These are phyloP conservation scores for Heterotilapia buettikoferi DNA, from an alignment of 2,113 vertebrate genomes.

Conservation along the genomic window DNA sequence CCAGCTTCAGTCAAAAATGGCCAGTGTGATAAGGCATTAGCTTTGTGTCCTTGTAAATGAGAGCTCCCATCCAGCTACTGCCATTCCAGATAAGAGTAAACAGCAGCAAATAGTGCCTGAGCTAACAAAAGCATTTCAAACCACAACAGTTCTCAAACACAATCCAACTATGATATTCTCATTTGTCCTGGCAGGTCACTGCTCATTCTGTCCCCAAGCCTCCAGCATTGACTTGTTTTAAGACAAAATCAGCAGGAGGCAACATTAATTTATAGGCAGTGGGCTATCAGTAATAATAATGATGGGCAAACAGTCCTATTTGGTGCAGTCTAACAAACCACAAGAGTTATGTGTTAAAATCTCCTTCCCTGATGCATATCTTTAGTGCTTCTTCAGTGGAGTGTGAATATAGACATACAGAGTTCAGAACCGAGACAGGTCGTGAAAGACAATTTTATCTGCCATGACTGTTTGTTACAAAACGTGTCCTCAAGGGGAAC, in stretches of 20 bases:
- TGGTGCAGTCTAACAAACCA: background rate
- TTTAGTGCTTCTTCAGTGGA: background rate
- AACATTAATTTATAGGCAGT: background rate
- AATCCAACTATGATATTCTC: background rate
- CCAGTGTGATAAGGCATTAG: background rate
- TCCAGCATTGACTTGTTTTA: background rate
- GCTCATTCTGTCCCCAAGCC: background rate
- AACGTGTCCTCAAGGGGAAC: background rate
- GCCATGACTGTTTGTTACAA: background rate
- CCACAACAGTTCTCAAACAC: background rate
- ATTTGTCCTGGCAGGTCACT: background rate
- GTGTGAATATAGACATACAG: background rate
- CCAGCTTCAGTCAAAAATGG: background rate
- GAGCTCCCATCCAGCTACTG: background rate
- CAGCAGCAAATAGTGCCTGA: background rate
- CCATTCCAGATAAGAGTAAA: background rate
- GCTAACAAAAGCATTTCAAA: background rate
- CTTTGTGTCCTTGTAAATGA: background rate
- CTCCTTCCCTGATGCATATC: background rate
- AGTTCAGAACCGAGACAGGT: background rate
- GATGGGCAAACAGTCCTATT: background rate
- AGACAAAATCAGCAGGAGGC: background rate
- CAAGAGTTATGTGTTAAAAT: background rate
- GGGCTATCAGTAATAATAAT: background rate
- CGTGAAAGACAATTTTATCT: constrained; percentile 2